Evolutionary conservation across 2,888 invertebrate species (phyloP), one percentile per base, ranked within the genome.

Genomic region (Drosophila rubida): DNA sequence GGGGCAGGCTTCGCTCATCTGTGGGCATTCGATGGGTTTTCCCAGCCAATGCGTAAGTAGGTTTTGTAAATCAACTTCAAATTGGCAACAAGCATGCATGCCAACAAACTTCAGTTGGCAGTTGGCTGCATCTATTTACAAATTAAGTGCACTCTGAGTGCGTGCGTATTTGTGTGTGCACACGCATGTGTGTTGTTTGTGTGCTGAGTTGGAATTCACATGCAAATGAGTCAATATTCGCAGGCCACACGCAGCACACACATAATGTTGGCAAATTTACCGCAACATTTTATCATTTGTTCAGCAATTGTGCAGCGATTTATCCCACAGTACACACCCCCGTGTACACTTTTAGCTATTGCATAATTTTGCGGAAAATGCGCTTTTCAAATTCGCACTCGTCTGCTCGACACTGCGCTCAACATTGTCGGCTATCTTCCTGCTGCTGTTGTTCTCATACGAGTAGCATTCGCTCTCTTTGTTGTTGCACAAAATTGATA

Each of bases 331-430:
- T 46, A 6, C 42, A 37, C 13, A 9, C 25, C 23, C 3, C 13
- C 7, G 11, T 41, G 16, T 41, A 42, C 51, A 32, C 35, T 42
- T 32, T 50, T 14, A 44, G 49, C 42, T 53, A 41, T 37, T 49
- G 60, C 54, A 42, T 44, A 46, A 46, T 63, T 23, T 44, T 35
- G 50, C 49, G 44, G 32, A 27, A 75, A 67, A 72, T 73, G 77
- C 69, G 64, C 83, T 64, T 68, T 66, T 58, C 69, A 60, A 79
- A 76, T 66, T 73, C 57, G 32, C 83, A 70, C 73, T 63, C 68
- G 53, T 45, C 51, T 48, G 51, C 19, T 11, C 55, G 71, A 62
- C 78, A 61, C 27, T 60, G 32, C 19, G 32, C 41, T 49, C 41
- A 48, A 41, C 57, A 23, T 22, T 58, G 46, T 58, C 58, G n/a